Percentiles rank a stretch among this genome's conserved stretches.
Conservation (phyloP, 2,797 vertebrate genomes). For the Molossus alvarezi region DNA sequence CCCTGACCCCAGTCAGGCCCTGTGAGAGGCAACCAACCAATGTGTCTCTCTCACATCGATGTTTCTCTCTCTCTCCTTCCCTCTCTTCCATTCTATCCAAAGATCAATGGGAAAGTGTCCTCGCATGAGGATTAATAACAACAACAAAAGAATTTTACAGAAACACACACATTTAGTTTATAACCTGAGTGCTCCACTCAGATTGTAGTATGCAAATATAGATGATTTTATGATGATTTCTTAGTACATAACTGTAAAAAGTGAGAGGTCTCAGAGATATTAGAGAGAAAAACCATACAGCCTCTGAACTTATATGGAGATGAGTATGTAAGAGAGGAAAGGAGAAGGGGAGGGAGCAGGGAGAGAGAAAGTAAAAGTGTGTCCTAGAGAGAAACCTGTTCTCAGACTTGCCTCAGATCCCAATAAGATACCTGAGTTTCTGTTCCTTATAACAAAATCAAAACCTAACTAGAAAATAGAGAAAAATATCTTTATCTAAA, state of each 20-base stretch:
- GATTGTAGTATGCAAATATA: not conserved
- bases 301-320: not conserved
- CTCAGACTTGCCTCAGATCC: constrained; percentile 13
- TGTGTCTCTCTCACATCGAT: no score
- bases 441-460: constrained; percentile 57
- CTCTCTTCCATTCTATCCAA: no score
- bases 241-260: constrained; percentile 3
- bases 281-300: not conserved
- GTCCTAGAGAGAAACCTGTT: not conserved
- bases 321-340: not conserved
- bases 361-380: not conserved
- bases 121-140: no score
- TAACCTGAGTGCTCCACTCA: not conserved
- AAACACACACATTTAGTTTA: constrained; percentile 11
- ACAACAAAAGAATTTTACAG: not conserved
- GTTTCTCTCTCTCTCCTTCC: no score
- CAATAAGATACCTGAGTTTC: constrained; percentile 21
- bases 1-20: no score
- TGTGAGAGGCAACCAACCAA: no score
- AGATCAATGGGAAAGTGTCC: no score
- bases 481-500: constrained; percentile 18
- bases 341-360: no score
- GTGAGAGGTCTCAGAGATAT: not conserved
- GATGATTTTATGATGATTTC: constrained; percentile 45
- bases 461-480: constrained; percentile 30